Conservation (phyloP, 2,797 vertebrate genomes). For the Carapus acus region DNA sequence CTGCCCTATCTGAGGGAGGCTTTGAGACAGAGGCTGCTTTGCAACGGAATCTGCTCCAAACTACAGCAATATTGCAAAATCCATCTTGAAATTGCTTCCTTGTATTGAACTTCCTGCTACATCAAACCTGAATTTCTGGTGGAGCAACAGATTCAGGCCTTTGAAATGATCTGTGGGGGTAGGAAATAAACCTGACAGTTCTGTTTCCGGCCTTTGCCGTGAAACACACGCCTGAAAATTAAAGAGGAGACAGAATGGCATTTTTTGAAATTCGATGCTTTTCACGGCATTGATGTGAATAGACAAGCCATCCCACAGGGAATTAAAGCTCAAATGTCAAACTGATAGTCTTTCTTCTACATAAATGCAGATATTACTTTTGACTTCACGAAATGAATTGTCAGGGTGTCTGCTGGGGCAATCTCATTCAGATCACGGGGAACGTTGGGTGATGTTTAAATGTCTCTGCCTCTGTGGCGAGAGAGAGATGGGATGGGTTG, state of each 20-base stretch:
- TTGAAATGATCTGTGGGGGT: slow-evolving; percentile 19
- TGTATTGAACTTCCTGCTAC: slow-evolving; percentile 1
- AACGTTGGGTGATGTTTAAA: slow-evolving; percentile 32
- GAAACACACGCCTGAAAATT: slow-evolving; percentile 47
- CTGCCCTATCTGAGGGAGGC: no score
- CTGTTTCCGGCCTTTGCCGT: slow-evolving; percentile 28
- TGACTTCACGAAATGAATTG: slow-evolving; percentile 55
- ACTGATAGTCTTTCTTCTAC: slow-evolving; percentile 47
- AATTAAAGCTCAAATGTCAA: slow-evolving; percentile 57
- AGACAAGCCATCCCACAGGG: slow-evolving; percentile 55
- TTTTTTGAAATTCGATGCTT: slow-evolving; percentile 46
- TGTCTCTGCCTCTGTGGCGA: slow-evolving; percentile 25
- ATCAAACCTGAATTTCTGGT: slow-evolving; percentile 14
- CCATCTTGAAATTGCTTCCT: slow-evolving; percentile 4
- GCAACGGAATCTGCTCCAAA: slow-evolving; percentile 18
- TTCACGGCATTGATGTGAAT: slow-evolving; percentile 44
- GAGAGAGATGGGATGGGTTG: not conserved
- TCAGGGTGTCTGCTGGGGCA: slow-evolving; percentile 49
- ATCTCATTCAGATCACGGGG: slow-evolving; percentile 45
- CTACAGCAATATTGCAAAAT: slow-evolving; percentile 1
- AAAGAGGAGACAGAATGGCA: slow-evolving; percentile 38
- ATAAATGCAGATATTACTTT: slow-evolving; percentile 57
- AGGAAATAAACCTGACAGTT: slow-evolving; percentile 41
- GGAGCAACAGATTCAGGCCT: slow-evolving; percentile 20
- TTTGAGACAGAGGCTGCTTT: no score